Evolutionary conservation across 2,888 invertebrate genomes (phyloP).

Genomic region (Protonemura montana): DNA sequence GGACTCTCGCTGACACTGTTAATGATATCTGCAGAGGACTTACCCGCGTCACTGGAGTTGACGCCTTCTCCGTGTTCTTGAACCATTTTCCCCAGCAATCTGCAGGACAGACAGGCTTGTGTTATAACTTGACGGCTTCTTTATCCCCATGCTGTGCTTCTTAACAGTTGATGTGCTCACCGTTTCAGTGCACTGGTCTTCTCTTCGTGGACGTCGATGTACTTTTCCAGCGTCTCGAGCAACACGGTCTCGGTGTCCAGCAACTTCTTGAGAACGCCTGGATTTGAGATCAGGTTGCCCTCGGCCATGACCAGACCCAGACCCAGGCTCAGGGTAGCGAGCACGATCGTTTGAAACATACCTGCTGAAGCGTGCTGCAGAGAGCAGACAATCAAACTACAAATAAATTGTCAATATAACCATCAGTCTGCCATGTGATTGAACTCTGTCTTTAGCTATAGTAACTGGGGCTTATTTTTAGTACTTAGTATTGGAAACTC

Average conservation of each 20-base stretch:
- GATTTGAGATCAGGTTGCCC: conserved; percentile 88
- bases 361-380: not conserved
- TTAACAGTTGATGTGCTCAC: conserved; percentile 65
- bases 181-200: conserved; percentile 79
- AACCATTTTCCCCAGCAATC: not conserved
- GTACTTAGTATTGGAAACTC: too few relatives aligned
- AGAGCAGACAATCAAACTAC: too few relatives aligned
- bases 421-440: too few relatives aligned
- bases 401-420: too few relatives aligned
- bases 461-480: too few relatives aligned
- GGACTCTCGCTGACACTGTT: conserved; percentile 80
- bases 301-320: conserved; percentile 17
- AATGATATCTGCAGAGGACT: too few relatives aligned
- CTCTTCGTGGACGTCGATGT: conserved; percentile 83
- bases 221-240: conserved; percentile 84
- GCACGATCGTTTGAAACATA: not conserved
- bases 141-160: conserved; percentile 59
- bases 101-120: not conserved
- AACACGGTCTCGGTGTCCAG: conserved; percentile 90
- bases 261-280: conserved; percentile 91
- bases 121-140: not conserved
- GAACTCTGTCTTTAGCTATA: too few relatives aligned
- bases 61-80: not conserved
- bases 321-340: not conserved
- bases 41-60: conserved; percentile 70